phyloP scores from a whole-genome alignment of 2,113 vertebrate genomes.

The Anoplopoma fimbria region DNA sequence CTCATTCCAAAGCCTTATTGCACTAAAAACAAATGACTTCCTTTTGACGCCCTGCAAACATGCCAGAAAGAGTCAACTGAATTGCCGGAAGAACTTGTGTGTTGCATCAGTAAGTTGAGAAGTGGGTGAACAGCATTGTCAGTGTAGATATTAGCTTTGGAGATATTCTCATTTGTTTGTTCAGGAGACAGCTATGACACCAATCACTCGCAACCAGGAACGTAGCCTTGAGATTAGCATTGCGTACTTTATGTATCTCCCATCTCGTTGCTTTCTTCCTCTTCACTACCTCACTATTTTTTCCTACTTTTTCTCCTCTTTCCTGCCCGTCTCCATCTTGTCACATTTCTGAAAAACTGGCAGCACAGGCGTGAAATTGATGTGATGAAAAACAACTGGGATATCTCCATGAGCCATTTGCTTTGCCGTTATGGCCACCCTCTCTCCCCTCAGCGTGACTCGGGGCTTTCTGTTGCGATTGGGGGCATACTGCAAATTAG shows the following conservation, averaged over 20 bases:
- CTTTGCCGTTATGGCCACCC: constrained; percentile 69
- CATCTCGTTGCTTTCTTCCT: constrained; percentile 36
- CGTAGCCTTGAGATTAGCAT: constrained; percentile 55
- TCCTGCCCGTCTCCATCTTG: constrained; percentile 57
- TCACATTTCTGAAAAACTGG: constrained; percentile 68
- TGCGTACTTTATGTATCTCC: constrained; percentile 41
- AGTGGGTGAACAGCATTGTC: constrained; percentile 46
- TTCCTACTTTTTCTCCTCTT: constrained; percentile 8
- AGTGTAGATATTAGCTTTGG: constrained; percentile 52
- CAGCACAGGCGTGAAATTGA: constrained; percentile 77
- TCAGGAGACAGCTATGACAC: constrained; percentile 47
- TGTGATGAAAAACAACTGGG: constrained; percentile 83
- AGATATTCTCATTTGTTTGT: constrained; percentile 58
- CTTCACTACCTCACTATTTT: constrained; percentile 18
- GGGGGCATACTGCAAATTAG: constrained; percentile 80
- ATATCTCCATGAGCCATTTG: constrained; percentile 83
- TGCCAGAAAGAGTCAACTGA: constrained; percentile 6
- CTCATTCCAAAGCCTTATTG: constrained; percentile 18
- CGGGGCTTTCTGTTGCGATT: constrained; percentile 70
- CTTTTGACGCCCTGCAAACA: constrained; percentile 39
- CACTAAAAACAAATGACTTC: constrained; percentile 22
- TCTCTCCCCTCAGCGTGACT: constrained; percentile 66
- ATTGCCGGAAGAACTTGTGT: constrained; percentile 37
- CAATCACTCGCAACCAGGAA: constrained; percentile 36
- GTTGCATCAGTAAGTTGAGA: constrained; percentile 63